Evolutionary conservation across 2,113 vertebrate genomes (phyloP), one percentile per base, ranked within the genome.

Genomic region (Sylvietta virens): DNA sequence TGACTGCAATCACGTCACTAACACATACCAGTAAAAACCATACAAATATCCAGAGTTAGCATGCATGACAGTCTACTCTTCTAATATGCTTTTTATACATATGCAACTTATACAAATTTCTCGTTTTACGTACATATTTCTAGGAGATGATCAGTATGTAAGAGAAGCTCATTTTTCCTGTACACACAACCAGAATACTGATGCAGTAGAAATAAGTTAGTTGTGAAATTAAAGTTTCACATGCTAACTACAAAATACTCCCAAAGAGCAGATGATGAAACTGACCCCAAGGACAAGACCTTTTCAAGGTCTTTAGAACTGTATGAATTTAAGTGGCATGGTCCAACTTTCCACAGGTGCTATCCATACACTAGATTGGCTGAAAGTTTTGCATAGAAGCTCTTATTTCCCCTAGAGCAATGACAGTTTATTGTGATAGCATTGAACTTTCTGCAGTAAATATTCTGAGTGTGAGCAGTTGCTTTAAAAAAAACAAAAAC

Each of bases 1-100:
- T 4, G 35, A 80, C 64, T 45, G 17, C 1, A 14, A 82, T 91
- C 67, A 88, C 0, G 1, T 69, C 22, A 5, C 82, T 89, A 89
- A 79, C 64, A 86, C 37, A 88, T 2, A 90, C 56, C 77, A 80
- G 81, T 53, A 65, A 74, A 86, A 94, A 53, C 40, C 64, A 93
- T 3, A 45, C 12, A 78, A 60, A 42, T 31, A 91, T 27, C 71
- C 37, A 82, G 61, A 84, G 94, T 48, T 30, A 92, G 35, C 84
- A 92, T 79, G 81, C 84, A 65, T 23, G 28, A 57, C 7, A 35
- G 26, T 3, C 66, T 69, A 26, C 70, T 79, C n/a, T 21, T 51
- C 30, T 48, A 39, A 39, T 27, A 21, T 1, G 45, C 11, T 67
- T 57, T 77, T 30, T 40, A 44, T 23, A 60, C 3, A 40, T 11